A percentile compares a stretch with the other conserved stretches of the same genome.
Evolutionary conservation across 2,113 vertebrate genomes (phyloP).

Genomic region (Zosterops lateralis): DNA sequence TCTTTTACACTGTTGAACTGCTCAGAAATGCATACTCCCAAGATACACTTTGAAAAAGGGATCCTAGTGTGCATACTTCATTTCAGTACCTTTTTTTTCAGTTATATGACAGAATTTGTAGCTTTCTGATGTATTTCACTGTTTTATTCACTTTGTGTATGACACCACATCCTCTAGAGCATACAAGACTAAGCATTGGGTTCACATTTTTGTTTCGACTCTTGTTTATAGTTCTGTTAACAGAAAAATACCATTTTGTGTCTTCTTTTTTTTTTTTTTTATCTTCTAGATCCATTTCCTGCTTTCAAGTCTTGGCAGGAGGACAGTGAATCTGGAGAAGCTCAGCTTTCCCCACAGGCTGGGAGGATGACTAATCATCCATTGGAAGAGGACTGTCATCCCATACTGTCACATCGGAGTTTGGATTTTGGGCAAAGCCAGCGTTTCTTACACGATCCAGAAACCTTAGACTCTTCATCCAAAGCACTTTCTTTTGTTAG

Average conservation of each 20-base stretch:
- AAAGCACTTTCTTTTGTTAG: conserved; percentile 87
- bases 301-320: conserved; percentile 96
- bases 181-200: conserved; percentile 47
- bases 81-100: conserved; percentile 49
- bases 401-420: conserved; percentile 85
- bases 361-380: conserved; percentile 91
- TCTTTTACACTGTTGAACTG: not conserved
- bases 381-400: conserved; percentile 86
- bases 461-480: conserved; percentile 82
- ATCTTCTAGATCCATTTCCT: conserved; percentile 88
- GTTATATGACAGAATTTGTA: conserved; percentile 47
- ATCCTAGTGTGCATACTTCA: conserved; percentile 60
- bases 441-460: conserved; percentile 88
- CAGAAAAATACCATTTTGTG: conserved; percentile 53
- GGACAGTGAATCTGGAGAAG: conserved; percentile 90
- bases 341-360: conserved; percentile 93
- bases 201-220: not conserved
- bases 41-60: conserved; percentile 62
- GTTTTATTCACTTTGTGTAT: conserved; percentile 52
- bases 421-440: conserved; percentile 94
- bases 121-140: conserved; percentile 57
- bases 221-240: not conserved
- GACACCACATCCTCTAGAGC: conserved; percentile 51
- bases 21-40: conserved; percentile 14
- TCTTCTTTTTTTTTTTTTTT: not conserved